A percentile compares a stretch with the other conserved stretches of the same genome.
phyloP scores from a whole-genome alignment of 2,113 vertebrate species.

The Passer domesticus region DNA sequence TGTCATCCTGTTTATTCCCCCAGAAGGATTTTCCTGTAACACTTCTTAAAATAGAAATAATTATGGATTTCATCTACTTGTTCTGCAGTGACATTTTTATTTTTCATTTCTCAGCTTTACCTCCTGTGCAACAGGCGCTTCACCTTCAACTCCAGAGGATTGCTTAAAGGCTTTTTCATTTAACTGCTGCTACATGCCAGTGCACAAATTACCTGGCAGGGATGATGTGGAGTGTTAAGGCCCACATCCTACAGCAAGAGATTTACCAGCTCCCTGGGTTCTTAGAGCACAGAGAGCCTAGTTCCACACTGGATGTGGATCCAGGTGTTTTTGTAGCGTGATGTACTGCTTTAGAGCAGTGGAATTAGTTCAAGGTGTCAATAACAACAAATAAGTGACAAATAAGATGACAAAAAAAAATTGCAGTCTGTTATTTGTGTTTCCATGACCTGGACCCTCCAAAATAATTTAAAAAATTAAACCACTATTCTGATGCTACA shows the following conservation, averaged over 20 bases:
- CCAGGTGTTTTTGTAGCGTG: not conserved
- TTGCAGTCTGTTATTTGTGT: not conserved
- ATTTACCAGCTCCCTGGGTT: not conserved
- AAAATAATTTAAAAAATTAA: not conserved
- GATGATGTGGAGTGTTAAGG: not conserved
- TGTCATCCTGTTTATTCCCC: not conserved
- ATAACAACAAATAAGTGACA: not conserved
- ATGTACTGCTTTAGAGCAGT: not conserved
- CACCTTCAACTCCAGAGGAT: slow-evolving; percentile 12
- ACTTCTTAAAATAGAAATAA: slow-evolving; percentile 24
- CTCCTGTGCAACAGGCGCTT: not conserved
- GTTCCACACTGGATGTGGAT: not conserved
- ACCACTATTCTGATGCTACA: not conserved
- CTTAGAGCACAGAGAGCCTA: not conserved
- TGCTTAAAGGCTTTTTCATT: slow-evolving; percentile 22
- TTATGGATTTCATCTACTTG: slow-evolving; percentile 16
- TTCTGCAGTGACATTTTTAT: slow-evolving; percentile 47
- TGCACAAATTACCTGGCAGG: slow-evolving; percentile 39
- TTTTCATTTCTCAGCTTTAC: slow-evolving; percentile 45
- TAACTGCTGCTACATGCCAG: slow-evolving; percentile 38
- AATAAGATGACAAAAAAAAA: not conserved
- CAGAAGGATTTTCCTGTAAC: not conserved
- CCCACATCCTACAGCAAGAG: not conserved
- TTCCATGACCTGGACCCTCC: not conserved
- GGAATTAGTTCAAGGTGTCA: not conserved